Base-by-base conservation (phyloP, 2,113 vertebrate genomes). In the Vidua chalybeata region DNA sequence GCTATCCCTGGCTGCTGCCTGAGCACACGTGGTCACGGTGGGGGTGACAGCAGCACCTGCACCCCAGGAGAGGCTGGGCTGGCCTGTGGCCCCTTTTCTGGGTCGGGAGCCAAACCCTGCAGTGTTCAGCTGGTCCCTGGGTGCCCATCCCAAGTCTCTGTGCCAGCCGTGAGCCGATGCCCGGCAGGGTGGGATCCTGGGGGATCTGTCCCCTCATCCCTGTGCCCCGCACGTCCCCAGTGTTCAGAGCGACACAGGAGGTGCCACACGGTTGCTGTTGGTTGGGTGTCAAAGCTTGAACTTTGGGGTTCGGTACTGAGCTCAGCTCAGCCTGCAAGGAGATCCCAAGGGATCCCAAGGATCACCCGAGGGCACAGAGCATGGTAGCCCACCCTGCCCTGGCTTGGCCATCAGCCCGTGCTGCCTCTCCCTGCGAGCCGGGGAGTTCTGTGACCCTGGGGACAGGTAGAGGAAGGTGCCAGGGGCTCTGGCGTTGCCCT, bases 51-150 rank as follows among this genome's bases (percentile, higher is more conserved):
- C 85, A 52, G 73, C 73, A 15, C 33, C 81, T 1, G 1, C 26
- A 16, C 8, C 52, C 5, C 3, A n/a, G 45, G 10, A 67, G 30
- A 0, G 10, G 72, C 67, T 66, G 72, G 67, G 61, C 61, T 71
- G 71, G 23, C 0, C 13, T 31, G 26, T 2, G 64, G 54, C 35
- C 49, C 33, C 30, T 13, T 30, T 67, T 21, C 26, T 31, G 49
- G 10, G 7, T 5, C 9, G n/a, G 62, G 22, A 89, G 52, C 3
- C 31, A 67, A 83, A 41, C 0, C 2, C 27, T 49, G 43, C 87
- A 2, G 37, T 0, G 2, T 7, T 30, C 62, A 27, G 48, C 28
- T 0, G 1, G 3, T 43, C 52, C 16, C 67, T 5, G 23, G 30
- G 28, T 71, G 10, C 10, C 28, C 43, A 45, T 35, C 27, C 51